Evolutionary conservation across 2,888 invertebrate species (phyloP).

Genomic region (Keiferia lycopersicella): DNA sequence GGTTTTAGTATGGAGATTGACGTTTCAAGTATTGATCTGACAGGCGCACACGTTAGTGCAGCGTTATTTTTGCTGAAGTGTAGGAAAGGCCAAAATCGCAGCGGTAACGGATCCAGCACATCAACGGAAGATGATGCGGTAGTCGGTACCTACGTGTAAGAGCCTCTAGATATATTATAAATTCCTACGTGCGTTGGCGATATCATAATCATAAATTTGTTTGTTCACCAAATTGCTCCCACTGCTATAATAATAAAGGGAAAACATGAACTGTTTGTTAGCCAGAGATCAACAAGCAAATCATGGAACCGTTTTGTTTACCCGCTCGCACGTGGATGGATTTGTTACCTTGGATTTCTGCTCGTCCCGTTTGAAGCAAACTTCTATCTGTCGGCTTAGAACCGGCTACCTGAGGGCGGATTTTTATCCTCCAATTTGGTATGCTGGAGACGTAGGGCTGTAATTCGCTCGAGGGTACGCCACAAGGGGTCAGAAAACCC

Average conservation of each 20-base stretch:
- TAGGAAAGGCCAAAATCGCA: too few species aligned
- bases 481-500: slow-evolving; percentile 57
- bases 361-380: slow-evolving; percentile 43
- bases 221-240: slow-evolving; percentile 21
- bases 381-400: slow-evolving; percentile 71
- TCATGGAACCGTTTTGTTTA: slow-evolving; percentile 52
- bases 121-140: background rate
- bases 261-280: slow-evolving; percentile 55
- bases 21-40: too few species aligned
- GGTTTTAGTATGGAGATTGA: too few species aligned
- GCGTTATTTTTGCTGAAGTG: too few species aligned
- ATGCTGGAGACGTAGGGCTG: slow-evolving; percentile 68
- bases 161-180: background rate
- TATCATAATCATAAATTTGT: background rate
- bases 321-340: too few species aligned
- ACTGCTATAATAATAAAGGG: slow-evolving; percentile 34
- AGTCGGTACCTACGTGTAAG: too few species aligned
- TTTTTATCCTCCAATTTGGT: slow-evolving; percentile 72
- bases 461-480: slow-evolving; percentile 60
- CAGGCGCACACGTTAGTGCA: too few species aligned
- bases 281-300: slow-evolving; percentile 59
- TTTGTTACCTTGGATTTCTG: too few species aligned
- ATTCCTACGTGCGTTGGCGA: background rate
- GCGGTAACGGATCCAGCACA: too few species aligned
- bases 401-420: slow-evolving; percentile 70